These are phyloP conservation scores for Lepeophtheirus nordmannii DNA, from an alignment of 2,888 invertebrate genomes.

Conservation along the genomic window DNA sequence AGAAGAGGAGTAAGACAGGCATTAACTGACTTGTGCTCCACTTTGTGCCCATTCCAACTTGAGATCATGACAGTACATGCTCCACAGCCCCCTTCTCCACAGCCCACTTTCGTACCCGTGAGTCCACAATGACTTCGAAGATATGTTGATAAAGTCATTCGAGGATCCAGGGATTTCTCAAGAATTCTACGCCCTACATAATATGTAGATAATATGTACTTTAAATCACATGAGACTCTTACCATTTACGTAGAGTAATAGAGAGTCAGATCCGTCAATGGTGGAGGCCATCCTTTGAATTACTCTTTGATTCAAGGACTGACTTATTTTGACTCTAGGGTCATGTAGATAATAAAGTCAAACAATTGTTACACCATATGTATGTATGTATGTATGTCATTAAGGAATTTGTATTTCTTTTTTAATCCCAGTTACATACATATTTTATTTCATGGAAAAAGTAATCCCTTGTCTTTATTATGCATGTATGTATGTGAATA, in stretches of 20 bases:
- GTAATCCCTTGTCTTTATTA: too few species aligned
- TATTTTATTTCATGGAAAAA: too few species aligned
- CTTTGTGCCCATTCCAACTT: constrained; percentile 47
- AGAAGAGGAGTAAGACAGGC: constrained; percentile 77
- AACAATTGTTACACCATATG: too few species aligned
- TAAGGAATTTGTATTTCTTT: too few species aligned
- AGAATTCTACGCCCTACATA: constrained; percentile 36
- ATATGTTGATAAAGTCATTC: constrained; percentile 66
- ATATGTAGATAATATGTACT: too few species aligned
- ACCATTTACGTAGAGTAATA: constrained; percentile 1
- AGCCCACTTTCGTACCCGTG: constrained; percentile 72
- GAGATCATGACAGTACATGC: constrained; percentile 90
- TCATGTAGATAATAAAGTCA: too few species aligned
- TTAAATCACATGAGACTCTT: neutral
- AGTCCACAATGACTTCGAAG: constrained; percentile 56
- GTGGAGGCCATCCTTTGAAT: too few species aligned
- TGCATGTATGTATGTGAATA: too few species aligned
- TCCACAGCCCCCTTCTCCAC: constrained; percentile 87
- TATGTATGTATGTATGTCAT: too few species aligned
- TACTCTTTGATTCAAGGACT: too few species aligned
- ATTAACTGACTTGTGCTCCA: constrained; percentile 75
- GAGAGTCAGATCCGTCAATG: neutral
- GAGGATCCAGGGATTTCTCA: constrained; percentile 58
- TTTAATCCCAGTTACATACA: too few species aligned
- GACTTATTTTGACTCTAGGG: too few species aligned